phyloP scores from a whole-genome alignment of 1,140 invertebrate species.

The Microplitis demolitor region DNA sequence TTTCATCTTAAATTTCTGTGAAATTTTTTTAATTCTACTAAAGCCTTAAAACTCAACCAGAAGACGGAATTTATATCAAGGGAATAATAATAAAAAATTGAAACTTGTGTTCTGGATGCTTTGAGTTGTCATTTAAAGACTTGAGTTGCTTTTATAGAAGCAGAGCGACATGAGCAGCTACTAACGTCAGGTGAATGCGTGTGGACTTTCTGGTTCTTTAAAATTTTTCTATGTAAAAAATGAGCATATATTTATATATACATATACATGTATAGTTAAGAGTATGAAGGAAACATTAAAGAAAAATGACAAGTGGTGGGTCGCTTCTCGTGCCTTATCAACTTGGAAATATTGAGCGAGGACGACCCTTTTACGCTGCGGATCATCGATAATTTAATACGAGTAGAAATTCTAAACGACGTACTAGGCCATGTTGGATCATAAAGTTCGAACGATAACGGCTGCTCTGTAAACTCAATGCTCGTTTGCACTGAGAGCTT shows the following conservation, averaged over 20 bases:
- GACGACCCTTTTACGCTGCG: not conserved
- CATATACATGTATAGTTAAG: no score
- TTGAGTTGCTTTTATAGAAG: no score
- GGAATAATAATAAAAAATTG: no score
- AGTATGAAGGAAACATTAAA: not conserved
- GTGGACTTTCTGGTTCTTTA: no score
- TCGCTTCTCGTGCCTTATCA: slow-evolving; percentile 20
- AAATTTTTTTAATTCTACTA: no score
- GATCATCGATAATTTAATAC: slow-evolving; percentile 20
- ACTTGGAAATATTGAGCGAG: slow-evolving; percentile 10
- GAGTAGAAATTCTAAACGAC: slow-evolving; percentile 19
- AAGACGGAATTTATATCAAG: no score
- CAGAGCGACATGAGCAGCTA: no score
- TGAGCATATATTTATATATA: not conserved
- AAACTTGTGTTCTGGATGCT: no score
- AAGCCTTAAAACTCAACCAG: no score
- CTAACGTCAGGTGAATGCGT: not conserved
- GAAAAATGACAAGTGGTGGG: not conserved
- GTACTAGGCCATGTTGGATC: slow-evolving; percentile 7
- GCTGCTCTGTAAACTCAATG: slow-evolving; percentile 20
- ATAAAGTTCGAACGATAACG: slow-evolving; percentile 25
- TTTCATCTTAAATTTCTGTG: no score
- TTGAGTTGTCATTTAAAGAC: no score
- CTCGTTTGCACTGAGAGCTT: slow-evolving; percentile 10
- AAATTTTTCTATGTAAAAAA: not conserved